Evolutionary conservation across 30 jellyfish, hydroid and myxozoan species (phyloP).

Genomic region (Clytia hemisphaerica): DNA sequence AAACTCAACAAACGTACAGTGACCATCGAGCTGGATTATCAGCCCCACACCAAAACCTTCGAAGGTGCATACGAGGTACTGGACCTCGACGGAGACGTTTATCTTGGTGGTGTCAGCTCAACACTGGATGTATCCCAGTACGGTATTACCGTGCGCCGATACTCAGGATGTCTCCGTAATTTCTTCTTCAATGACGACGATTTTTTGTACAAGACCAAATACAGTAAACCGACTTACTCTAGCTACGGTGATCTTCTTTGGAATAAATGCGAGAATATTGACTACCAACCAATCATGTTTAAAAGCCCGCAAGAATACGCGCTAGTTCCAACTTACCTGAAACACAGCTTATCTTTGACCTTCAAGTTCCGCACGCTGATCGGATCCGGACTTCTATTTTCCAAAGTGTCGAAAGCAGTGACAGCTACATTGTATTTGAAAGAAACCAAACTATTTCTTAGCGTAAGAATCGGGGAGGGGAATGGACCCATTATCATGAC

Average conservation of each 20-base stretch:
- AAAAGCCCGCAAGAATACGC: constrained; percentile 62
- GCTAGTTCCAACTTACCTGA: constrained; percentile 48
- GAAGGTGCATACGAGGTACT: constrained; percentile 51
- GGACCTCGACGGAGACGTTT: constrained; percentile 55
- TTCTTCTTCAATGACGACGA: constrained; percentile 48
- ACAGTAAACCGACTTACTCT: constrained; percentile 39
- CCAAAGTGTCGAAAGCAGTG: constrained; percentile 68
- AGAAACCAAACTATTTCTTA: constrained; percentile 38
- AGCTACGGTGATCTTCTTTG: constrained; percentile 61
- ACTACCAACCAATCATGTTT: constrained; percentile 69
- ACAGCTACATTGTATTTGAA: constrained; percentile 54
- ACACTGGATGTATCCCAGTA: constrained; percentile 28
- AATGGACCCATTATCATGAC: constrained; percentile 51
- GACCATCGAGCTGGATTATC: constrained; percentile 55
- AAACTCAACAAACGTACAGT: constrained; percentile 37
- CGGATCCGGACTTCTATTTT: constrained; percentile 51
- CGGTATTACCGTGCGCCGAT: constrained; percentile 49
- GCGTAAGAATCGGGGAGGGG: constrained; percentile 43
- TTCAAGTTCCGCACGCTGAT: constrained; percentile 64
- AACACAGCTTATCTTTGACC: constrained; percentile 49
- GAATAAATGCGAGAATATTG: constrained; percentile 51
- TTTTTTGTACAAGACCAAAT: constrained; percentile 65
- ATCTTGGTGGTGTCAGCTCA: constrained; percentile 70
- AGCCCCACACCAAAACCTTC: constrained; percentile 4
- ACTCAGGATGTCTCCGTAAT: constrained; percentile 76